These are phyloP conservation scores for Chironomus striatipennis DNA, from an alignment of 1,140 invertebrate genomes.

Conservation along the genomic window DNA sequence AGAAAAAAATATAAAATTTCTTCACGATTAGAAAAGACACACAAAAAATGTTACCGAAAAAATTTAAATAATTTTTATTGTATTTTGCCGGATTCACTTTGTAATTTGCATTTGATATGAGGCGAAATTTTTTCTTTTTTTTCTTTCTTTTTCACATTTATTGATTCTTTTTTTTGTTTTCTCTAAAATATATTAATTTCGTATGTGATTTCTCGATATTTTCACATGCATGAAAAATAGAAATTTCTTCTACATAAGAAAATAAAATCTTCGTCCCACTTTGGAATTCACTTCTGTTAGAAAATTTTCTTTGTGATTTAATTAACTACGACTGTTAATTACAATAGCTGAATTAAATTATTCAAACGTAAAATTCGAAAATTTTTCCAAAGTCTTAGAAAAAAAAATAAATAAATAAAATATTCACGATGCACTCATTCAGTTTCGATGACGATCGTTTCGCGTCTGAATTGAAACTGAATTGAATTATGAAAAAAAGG, in stretches of 20 bases:
- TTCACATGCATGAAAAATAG: not conserved
- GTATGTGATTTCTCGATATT: not conserved
- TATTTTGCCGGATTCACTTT: not conserved
- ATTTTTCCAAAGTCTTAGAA: no score
- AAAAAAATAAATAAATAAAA: no score
- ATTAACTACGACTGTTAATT: no score
- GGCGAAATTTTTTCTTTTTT: not conserved
- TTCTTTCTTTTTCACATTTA: not conserved
- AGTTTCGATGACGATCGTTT: constrained; percentile 16
- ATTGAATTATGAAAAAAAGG: constrained; percentile 21
- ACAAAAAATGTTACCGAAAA: no score
- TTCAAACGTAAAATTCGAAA: no score
- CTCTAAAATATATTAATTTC: no score
- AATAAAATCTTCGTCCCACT: not conserved
- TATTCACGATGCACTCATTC: constrained; percentile 4
- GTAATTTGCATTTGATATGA: not conserved
- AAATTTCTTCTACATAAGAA: not conserved
- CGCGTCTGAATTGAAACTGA: constrained; percentile 21
- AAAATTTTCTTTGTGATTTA: constrained; percentile 15
- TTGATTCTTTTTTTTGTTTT: not conserved
- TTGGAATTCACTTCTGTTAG: not conserved
- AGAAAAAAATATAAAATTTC: no score
- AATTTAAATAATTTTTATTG: not conserved
- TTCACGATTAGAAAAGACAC: no score
- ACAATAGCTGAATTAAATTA: no score